phyloP scores from a whole-genome alignment of 2,888 invertebrate species.

The Rhodophaea formosa region DNA sequence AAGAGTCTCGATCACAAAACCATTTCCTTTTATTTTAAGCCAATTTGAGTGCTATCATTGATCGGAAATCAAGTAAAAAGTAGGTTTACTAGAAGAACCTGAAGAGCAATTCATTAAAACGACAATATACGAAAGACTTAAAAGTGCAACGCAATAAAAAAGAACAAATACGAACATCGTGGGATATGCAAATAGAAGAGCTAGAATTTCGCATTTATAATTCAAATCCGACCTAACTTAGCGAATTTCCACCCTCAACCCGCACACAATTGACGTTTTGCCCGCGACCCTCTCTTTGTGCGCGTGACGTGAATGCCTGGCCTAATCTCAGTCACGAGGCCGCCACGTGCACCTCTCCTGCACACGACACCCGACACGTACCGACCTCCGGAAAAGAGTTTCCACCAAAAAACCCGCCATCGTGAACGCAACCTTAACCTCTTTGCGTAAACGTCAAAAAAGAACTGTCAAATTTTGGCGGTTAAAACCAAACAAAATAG shows the following conservation, averaged over 20 bases:
- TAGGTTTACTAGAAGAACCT: neutral
- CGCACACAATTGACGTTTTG: slow-evolving; percentile 72
- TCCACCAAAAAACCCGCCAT: slow-evolving; percentile 26
- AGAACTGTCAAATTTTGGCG: slow-evolving; percentile 46
- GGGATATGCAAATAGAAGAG: slow-evolving; percentile 78
- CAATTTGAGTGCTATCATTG: too few species aligned
- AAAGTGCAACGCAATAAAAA: slow-evolving; percentile 16
- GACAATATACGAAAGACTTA: neutral
- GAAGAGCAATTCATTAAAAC: slow-evolving; percentile 1
- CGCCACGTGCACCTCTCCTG: slow-evolving; percentile 67
- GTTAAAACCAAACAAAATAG: slow-evolving; percentile 41
- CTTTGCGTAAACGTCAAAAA: slow-evolving; percentile 42
- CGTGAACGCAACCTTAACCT: slow-evolving; percentile 42
- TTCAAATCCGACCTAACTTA: slow-evolving; percentile 76
- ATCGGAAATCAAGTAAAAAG: neutral
- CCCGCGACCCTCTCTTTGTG: slow-evolving; percentile 67
- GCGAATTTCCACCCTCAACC: slow-evolving; percentile 71
- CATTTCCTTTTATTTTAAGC: too few species aligned
- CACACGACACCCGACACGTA: slow-evolving; percentile 65
- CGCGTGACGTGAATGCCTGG: slow-evolving; percentile 68
- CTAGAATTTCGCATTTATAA: slow-evolving; percentile 72
- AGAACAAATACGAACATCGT: slow-evolving; percentile 39
- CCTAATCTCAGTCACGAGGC: slow-evolving; percentile 77
- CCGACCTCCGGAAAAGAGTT: slow-evolving; percentile 47
- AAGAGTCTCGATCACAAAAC: too few species aligned